Evolutionary conservation across 2,113 vertebrate genomes (phyloP).

Genomic region (Urocolius indicus): DNA sequence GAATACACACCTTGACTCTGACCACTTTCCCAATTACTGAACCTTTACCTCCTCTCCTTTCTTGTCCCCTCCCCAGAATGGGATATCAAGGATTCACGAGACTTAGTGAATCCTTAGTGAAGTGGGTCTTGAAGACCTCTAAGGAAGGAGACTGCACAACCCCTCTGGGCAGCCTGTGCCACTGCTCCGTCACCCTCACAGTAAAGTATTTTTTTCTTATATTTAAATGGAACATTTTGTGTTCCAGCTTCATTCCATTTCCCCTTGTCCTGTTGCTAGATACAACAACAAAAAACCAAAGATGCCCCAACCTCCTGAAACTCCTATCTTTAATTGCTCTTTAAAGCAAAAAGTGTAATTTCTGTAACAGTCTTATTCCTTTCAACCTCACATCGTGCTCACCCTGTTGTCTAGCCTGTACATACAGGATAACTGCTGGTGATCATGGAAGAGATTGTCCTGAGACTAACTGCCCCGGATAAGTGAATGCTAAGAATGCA

Average conservation of each 20-base stretch:
- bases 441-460: accelerated
- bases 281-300: too few species aligned
- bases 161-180: too few species aligned
- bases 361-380: neutral
- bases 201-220: too few species aligned
- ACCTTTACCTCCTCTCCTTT: accelerated
- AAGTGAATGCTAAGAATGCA: neutral
- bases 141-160: too few species aligned
- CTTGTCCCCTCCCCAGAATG: too few species aligned
- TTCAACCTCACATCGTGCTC: accelerated
- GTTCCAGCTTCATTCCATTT: too few species aligned
- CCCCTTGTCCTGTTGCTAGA: too few species aligned
- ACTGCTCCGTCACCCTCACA: too few species aligned
- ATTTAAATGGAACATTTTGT: too few species aligned
- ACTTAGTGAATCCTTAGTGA: neutral
- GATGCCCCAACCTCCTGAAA: too few species aligned
- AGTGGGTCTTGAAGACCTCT: too few species aligned
- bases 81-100: neutral
- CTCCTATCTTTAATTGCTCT: neutral
- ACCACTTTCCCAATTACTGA: neutral
- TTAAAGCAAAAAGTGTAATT: neutral
- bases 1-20: neutral
- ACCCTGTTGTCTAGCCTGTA: neutral
- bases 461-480: neutral
- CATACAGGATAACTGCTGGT: neutral